Evolutionary conservation across 53 echinoderm and acorn worm species (phyloP), one percentile per base, ranked within the genome.

Genomic region (Patiria pectinifera): DNA sequence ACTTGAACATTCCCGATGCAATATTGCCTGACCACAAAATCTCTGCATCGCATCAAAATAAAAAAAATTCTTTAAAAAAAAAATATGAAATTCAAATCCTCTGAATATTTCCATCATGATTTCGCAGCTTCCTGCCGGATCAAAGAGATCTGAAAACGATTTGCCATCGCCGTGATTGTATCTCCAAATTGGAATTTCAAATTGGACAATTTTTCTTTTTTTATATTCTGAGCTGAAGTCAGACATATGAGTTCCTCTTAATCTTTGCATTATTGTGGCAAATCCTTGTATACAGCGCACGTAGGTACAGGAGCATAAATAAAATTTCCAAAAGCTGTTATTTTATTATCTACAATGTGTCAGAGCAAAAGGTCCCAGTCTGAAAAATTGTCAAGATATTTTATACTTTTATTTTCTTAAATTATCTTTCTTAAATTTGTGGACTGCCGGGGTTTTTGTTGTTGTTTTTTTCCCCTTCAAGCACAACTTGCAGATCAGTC

Each of bases 181-280:
- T 22, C 74, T 74, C 74, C 74, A n/a, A 74, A 74, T 74, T 74
- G 4, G 24, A 74, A 74, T 74, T 74, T 74, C 24, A 74, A 74
- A 74, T n/a, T 24, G 74, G 24, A 74, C 22, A 74, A 74, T 21
- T 0, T 74, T 74, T 6, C 74, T 35, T 35, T 35, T 35, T 35
- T 35, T 13, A 14, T 66, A 14, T 66, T 18, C 66, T 66, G 9
- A 60, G 60, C 15, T 66, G 19, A 66, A 66, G 66, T 66, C 66
- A 66, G 66, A 15, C 15, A 3, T 3, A 66, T 14, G 15, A 18
- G 15, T 66, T 16, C 3, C 12, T 66, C 15, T 53, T 53, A 53
- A 53, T 53, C 53, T 53, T 53, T 53, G 53, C 53, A 53, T 53
- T 53, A 53, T 53, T 53, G 53, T 53, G 6, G 53, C 8, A 8